phyloP scores from a whole-genome alignment of 1,140 invertebrate genomes.

The Lucilia cuprina region DNA sequence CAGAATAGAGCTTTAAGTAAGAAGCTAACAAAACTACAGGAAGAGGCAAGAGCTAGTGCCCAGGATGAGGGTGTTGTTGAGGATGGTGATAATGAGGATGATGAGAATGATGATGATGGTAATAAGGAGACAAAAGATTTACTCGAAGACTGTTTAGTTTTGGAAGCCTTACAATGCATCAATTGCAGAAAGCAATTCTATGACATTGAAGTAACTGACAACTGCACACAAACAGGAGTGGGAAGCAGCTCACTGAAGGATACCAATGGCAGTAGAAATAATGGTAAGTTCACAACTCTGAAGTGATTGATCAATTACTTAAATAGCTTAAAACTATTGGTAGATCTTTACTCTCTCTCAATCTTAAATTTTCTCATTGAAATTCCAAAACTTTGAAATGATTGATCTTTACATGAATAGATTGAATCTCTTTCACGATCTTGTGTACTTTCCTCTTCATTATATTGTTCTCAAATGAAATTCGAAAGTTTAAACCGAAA shows the following conservation, averaged over 20 bases:
- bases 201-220: slow-evolving; percentile 51
- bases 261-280: slow-evolving; percentile 40
- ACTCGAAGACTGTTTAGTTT: slow-evolving; percentile 47
- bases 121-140: neutral
- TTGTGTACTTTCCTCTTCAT: too few relatives aligned
- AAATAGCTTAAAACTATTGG: too few relatives aligned
- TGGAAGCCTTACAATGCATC: slow-evolving; percentile 57
- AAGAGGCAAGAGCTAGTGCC: slow-evolving; percentile 40
- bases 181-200: slow-evolving; percentile 60
- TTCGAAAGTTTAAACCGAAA: too few relatives aligned
- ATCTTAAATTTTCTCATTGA: too few relatives aligned
- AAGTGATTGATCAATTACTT: too few relatives aligned
- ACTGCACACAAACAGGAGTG: slow-evolving; percentile 47
- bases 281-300: slow-evolving; percentile 44
- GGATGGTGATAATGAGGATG: slow-evolving; percentile 39
- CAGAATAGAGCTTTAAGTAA: slow-evolving; percentile 54
- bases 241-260: slow-evolving; percentile 35
- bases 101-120: slow-evolving; percentile 36
- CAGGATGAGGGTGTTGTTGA: slow-evolving; percentile 46
- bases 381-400: too few relatives aligned
- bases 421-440: too few relatives aligned
- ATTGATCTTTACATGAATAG: too few relatives aligned
- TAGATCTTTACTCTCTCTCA: too few relatives aligned
- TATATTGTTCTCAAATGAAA: too few relatives aligned
- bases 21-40: slow-evolving; percentile 44